Base-by-base conservation (phyloP, 2,888 invertebrate genomes). In the Anoplius nigerrimus region DNA sequence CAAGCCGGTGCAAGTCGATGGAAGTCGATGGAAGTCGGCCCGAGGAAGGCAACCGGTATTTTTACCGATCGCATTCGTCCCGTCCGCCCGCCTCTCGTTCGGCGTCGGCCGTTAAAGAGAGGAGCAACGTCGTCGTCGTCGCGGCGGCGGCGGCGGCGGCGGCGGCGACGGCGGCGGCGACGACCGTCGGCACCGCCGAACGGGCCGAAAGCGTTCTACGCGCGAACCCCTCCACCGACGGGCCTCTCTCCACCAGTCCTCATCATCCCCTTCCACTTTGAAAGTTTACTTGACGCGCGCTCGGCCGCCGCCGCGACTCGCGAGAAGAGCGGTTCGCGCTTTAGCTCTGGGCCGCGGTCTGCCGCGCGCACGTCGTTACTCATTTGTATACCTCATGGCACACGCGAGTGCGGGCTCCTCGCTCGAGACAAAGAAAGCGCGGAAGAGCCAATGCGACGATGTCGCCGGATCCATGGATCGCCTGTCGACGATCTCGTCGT, bases 331-430 rank as follows among this genome's bases (percentile, higher is more conserved):
- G 34, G 34, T 34, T 34, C 34, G 34, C 34, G 34, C 34, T 34
- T n/a, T 48, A 71, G 62, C 34, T 34, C 34, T 22, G 57, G 51
- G 15, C 27, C 62, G 71, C 70, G 72, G 75, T 66, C 76, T 75
- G 76, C 66, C 73, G 76, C 70, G 69, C 65, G 59, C 66, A 72
- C 72, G 34, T 34, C 11, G 6, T 5, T 34, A 34, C 34, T 34
- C 34, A 34, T 34, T 74, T 62, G 69, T 51, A 51, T 53, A 59
- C 62, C 75, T 75, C 80, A 83, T 84, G 83, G 82, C 82, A 61
- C 72, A 81, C 74, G 71, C 79, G 71, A 67, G 71, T 55, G 72
- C 64, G 53, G 55, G 62, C 64, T 68, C 72, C 52, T 70, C 68
- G 21, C 21, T n/a, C 57, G 70, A 72, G 66, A 72, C 69, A 70